phyloP scores from a whole-genome alignment of 1,140 invertebrate species.

The Neotoxoptera formosana region DNA sequence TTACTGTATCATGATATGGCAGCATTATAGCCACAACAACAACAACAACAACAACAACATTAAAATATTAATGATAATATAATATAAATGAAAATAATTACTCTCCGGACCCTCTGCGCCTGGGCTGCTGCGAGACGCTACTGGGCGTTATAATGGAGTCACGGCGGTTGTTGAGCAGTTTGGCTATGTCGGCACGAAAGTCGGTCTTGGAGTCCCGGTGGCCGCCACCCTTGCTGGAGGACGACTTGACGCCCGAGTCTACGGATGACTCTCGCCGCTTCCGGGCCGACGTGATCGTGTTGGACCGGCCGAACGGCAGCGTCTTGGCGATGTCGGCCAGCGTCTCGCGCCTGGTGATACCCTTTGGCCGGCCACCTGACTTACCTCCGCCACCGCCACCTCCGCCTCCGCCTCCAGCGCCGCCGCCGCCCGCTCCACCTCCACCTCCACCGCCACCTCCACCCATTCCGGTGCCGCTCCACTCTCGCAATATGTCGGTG shows the following conservation, averaged over 20 bases:
- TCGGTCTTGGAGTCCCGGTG: constrained; percentile 76
- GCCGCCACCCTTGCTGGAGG: constrained; percentile 64
- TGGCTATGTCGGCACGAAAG: constrained; percentile 75
- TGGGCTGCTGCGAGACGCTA: constrained; percentile 59
- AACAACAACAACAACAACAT: too few relatives aligned
- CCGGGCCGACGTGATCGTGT: constrained; percentile 64
- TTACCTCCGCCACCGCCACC: constrained; percentile 66
- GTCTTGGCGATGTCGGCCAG: constrained; percentile 80
- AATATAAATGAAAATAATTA: constrained; percentile 22
- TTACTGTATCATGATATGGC: background rate
- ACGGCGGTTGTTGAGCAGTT: constrained; percentile 71
- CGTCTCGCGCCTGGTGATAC: constrained; percentile 82
- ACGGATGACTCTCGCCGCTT: constrained; percentile 82
- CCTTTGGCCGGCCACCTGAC: constrained; percentile 62
- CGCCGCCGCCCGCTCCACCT: constrained; percentile 69
- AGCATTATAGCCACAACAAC: too few relatives aligned
- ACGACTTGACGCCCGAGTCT: constrained; percentile 81
- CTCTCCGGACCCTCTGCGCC: constrained; percentile 38
- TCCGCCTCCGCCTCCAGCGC: constrained; percentile 67
- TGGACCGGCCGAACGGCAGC: constrained; percentile 74
- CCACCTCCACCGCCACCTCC: constrained; percentile 68
- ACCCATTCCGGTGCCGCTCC: constrained; percentile 70
- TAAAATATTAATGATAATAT: background rate
- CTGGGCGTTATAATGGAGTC: constrained; percentile 67
- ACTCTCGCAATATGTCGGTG: constrained; percentile 85